These are phyloP conservation scores for Liposcelis brunnea DNA, from an alignment of 2,888 invertebrate genomes.

Conservation along the genomic window DNA sequence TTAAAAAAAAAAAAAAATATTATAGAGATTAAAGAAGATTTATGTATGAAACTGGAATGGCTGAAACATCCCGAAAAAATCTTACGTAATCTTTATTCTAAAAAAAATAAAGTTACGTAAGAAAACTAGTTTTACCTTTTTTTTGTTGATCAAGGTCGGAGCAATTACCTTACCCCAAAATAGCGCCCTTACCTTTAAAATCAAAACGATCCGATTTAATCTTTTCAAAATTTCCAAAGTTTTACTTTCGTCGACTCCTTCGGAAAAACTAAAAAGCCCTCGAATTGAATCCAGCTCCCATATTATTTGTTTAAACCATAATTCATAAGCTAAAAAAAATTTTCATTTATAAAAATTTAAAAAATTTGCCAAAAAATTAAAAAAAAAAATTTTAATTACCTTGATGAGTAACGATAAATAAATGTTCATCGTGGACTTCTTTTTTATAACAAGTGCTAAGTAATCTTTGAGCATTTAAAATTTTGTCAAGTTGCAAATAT, in stretches of 20 bases:
- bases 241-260: slow-evolving; percentile 72
- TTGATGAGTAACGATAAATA: slow-evolving; percentile 96
- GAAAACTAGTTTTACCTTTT: too few relatives aligned
- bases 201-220: slow-evolving; percentile 78
- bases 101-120: too few relatives aligned
- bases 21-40: too few relatives aligned
- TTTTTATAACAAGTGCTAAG: slow-evolving; percentile 51
- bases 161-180: too few relatives aligned
- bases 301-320: slow-evolving; percentile 99
- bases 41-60: too few relatives aligned
- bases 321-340: slow-evolving; percentile 71
- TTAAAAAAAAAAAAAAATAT: too few relatives aligned
- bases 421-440: slow-evolving; percentile 86
- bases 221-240: slow-evolving; percentile 85
- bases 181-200: slow-evolving; percentile 50
- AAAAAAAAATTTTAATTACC: slow-evolving; percentile 33
- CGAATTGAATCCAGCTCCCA: slow-evolving; percentile 91
- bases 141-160: too few relatives aligned
- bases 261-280: slow-evolving; percentile 47
- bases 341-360: too few relatives aligned
- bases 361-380: slow-evolving; percentile 4
- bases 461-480: slow-evolving; percentile 65
- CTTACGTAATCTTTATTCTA: too few relatives aligned
- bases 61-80: too few relatives aligned
- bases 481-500: slow-evolving; percentile 77